Conservation (phyloP, 1,140 invertebrate genomes). For the Musca domestica region DNA sequence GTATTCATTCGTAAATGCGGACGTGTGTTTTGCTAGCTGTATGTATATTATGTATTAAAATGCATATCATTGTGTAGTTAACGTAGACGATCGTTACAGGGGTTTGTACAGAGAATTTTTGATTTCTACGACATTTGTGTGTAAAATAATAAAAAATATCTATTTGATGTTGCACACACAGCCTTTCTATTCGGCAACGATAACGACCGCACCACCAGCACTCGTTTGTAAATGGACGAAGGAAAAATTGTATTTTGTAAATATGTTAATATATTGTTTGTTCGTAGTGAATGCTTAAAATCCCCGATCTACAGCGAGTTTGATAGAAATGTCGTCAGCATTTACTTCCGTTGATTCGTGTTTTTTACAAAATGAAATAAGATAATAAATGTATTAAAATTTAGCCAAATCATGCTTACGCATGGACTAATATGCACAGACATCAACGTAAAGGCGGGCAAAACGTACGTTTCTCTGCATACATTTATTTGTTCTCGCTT, state of each 20-base stretch:
- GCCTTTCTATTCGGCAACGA: too few species aligned
- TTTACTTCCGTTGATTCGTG: neutral
- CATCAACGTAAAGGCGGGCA: neutral
- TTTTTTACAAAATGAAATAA: neutral
- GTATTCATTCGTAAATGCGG: too few species aligned
- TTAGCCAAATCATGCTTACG: constrained; percentile 18
- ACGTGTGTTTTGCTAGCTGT: neutral
- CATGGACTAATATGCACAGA: neutral
- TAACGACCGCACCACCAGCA: too few species aligned
- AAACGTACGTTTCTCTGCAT: neutral
- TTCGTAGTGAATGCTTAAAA: neutral
- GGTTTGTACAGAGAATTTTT: neutral
- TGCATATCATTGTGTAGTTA: neutral
- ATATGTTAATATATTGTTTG: neutral
- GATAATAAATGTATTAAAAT: neutral
- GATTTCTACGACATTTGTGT: neutral
- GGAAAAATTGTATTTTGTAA: too few species aligned
- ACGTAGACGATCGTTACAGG: neutral
- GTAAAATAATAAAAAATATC: too few species aligned
- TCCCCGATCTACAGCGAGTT: neutral
- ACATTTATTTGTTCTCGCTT: too few species aligned
- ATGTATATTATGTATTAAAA: neutral
- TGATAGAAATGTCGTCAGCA: neutral
- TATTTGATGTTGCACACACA: too few species aligned
- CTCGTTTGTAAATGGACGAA: too few species aligned